Conservation (phyloP, 2,888 invertebrate species). For the Patella ulyssiponensis region DNA sequence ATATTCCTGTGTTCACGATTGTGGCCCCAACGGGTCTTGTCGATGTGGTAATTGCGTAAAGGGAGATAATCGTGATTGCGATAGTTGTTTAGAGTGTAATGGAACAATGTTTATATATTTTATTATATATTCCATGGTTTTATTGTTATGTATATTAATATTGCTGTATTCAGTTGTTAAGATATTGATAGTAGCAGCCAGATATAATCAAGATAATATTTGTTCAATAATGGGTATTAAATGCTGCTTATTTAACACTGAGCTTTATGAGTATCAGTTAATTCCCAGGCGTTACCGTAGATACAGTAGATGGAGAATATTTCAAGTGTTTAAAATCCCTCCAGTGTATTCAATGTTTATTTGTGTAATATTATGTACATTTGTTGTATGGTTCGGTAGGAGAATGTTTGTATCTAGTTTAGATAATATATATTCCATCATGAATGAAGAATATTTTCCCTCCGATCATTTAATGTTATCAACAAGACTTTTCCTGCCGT, state of each 20-base stretch:
- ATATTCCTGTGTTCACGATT: conserved; percentile 64
- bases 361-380: conserved; percentile 32
- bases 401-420: conserved; percentile 43
- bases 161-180: conserved; percentile 50
- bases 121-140: conserved; percentile 35
- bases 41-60: conserved; percentile 64
- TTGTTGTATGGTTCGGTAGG: conserved; percentile 34
- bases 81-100: conserved; percentile 59
- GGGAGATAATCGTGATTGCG: conserved; percentile 51
- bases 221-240: conserved; percentile 51
- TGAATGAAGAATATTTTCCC: conserved; percentile 63
- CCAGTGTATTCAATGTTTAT: conserved; percentile 52
- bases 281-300: conserved; percentile 19
- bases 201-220: conserved; percentile 43
- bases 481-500: conserved; percentile 26
- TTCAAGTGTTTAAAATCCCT: conserved; percentile 49
- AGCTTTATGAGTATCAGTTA: conserved; percentile 39
- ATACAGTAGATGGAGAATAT: conserved; percentile 19
- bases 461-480: conserved; percentile 65
- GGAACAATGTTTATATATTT: conserved; percentile 36
- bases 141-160: conserved; percentile 40
- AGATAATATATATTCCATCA: conserved; percentile 45
- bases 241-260: conserved; percentile 61
- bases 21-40: conserved; percentile 66
- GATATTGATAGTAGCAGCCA: conserved; percentile 50